phyloP scores from a whole-genome alignment of 2,113 vertebrate species.

The Vidua chalybeata region DNA sequence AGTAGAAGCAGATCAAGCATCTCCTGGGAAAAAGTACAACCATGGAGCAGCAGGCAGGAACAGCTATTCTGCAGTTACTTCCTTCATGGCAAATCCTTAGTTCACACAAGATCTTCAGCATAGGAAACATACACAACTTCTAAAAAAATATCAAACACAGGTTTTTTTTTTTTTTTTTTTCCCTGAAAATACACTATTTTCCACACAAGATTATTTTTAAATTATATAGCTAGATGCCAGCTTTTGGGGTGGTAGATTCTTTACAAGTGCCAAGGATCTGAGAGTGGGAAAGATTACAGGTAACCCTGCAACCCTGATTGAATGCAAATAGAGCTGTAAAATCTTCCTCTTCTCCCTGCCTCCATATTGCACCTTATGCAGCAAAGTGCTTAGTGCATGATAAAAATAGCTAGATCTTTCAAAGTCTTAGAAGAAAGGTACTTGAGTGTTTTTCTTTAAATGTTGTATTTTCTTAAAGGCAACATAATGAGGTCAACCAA shows the following conservation, averaged over 20 bases:
- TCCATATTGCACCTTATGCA: slow-evolving; percentile 24
- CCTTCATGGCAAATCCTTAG: not conserved
- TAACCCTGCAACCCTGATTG: not conserved
- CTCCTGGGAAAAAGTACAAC: not conserved
- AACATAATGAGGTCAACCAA: slow-evolving; percentile 46
- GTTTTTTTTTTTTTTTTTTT: not conserved
- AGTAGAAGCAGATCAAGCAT: not conserved
- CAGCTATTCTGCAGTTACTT: not conserved
- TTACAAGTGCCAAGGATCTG: not conserved
- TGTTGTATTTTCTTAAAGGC: slow-evolving; percentile 47
- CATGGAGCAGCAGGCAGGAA: not conserved
- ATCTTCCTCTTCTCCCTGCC: not conserved
- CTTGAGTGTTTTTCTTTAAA: slow-evolving; percentile 39
- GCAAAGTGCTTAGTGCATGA: not conserved
- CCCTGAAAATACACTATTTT: not conserved
- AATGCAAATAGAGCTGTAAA: slow-evolving; percentile 29
- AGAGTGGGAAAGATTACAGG: slow-evolving; percentile 11
- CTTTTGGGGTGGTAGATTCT: not conserved
- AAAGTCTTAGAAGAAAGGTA: slow-evolving; percentile 34
- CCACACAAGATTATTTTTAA: not conserved
- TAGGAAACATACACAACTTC: not conserved
- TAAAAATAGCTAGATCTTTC: slow-evolving; percentile 52
- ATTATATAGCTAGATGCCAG: not conserved
- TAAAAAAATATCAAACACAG: not conserved
- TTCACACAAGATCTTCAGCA: not conserved